Percentiles rank a stretch among this genome's conserved stretches.
phyloP scores from a whole-genome alignment of 1,140 invertebrate genomes.

The Nephila pilipes region DNA sequence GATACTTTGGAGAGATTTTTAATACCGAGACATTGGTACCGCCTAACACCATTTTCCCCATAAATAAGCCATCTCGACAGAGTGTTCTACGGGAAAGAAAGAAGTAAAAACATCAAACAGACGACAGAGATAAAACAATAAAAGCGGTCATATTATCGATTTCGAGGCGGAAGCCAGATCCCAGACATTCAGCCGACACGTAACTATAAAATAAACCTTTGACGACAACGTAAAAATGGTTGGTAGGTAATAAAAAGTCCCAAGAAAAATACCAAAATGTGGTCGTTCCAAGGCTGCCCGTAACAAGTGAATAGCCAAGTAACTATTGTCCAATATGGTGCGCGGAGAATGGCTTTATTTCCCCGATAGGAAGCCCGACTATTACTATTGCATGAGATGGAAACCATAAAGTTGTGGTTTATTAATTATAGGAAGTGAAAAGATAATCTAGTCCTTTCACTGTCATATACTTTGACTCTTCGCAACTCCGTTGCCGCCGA shows the following conservation, averaged over 20 bases:
- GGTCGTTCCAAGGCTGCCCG: not conserved
- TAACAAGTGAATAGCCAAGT: not conserved
- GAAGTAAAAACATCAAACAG: not conserved
- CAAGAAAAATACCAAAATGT: not conserved
- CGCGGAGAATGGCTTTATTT: not conserved
- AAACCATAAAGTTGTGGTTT: not conserved
- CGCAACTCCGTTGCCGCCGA: too few relatives aligned
- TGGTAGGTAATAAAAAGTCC: conserved; percentile 30
- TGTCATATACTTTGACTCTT: too few relatives aligned
- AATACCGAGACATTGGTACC: not conserved
- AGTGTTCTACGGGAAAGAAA: too few relatives aligned
- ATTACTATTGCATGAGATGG: not conserved
- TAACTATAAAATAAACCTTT: conserved; percentile 40
- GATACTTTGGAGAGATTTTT: not conserved
- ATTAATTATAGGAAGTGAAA: not conserved
- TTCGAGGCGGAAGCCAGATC: not conserved
- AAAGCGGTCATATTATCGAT: conserved; percentile 22
- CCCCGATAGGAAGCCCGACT: not conserved
- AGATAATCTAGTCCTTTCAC: not conserved
- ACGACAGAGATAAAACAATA: conserved; percentile 29
- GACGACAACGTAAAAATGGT: conserved; percentile 16
- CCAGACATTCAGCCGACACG: conserved; percentile 29
- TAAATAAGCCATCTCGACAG: not conserved
- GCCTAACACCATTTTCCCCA: not conserved
- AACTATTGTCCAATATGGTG: not conserved